Evolutionary conservation across 2,888 invertebrate genomes (phyloP).

Genomic region (Tortricodes alternella): DNA sequence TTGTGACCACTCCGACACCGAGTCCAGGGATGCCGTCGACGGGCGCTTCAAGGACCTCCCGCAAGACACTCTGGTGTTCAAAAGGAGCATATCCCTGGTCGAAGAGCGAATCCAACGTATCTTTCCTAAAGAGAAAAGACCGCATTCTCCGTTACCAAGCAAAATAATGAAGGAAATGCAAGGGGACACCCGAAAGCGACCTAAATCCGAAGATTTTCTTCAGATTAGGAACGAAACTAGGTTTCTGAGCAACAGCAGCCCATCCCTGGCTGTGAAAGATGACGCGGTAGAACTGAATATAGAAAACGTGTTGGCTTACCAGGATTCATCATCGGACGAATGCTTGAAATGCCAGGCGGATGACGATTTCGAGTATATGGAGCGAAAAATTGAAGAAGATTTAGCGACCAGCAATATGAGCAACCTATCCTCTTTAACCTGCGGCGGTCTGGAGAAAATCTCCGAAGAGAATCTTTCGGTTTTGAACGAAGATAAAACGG

Average conservation of each 20-base stretch:
- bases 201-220: constrained; percentile 54
- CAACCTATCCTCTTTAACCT: constrained; percentile 45
- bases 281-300: constrained; percentile 69
- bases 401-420: constrained; percentile 46
- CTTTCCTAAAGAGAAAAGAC: constrained; percentile 56
- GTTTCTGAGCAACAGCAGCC: constrained; percentile 65
- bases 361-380: constrained; percentile 69
- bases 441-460: constrained; percentile 66
- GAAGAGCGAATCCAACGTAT: constrained; percentile 70
- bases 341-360: constrained; percentile 59
- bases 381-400: constrained; percentile 67
- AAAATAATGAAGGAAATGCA: constrained; percentile 34
- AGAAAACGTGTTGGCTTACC: constrained; percentile 68
- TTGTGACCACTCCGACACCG: constrained; percentile 69
- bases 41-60: constrained; percentile 41
- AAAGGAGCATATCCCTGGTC: constrained; percentile 69
- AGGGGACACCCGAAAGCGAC: constrained; percentile 39
- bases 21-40: constrained; percentile 66
- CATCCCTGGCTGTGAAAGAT: constrained; percentile 52
- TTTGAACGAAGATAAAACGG: constrained; percentile 54
- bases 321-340: constrained; percentile 75
- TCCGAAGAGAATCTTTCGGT: constrained; percentile 70
- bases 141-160: constrained; percentile 35
- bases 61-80: constrained; percentile 69
- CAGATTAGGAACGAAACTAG: constrained; percentile 52